Base-by-base conservation (phyloP, 2,888 invertebrate genomes). In the Andrena flavipes region DNA sequence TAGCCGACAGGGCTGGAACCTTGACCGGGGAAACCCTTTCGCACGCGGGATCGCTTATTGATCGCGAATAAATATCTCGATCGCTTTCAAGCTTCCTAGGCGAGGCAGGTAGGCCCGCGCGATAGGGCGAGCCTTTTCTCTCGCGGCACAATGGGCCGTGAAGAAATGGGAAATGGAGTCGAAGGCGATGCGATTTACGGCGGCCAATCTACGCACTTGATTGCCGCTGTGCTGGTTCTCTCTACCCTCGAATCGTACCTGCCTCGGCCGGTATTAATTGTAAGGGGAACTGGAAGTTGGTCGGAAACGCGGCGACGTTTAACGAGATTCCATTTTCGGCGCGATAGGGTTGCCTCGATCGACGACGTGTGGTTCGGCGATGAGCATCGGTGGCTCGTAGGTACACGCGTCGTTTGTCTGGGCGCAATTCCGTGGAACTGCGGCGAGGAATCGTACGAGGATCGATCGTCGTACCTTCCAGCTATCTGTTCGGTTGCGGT, bases 21-120 rank as follows among this genome's bases (percentile, higher is more conserved):
- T 83, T 83, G 83, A 81, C 82, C 82, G 42, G 16, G 20, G 62
- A 56, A 56, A 72, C 64, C 65, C 69, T 54, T 64, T 68, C n/a
- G 48, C n/a, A n/a, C 29, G 10, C 13, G 54, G 26, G 49, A 62
- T 71, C 42, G 59, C 1, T 59, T n/a, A 62, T 64, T 8, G 78
- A 71, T 78, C 78, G 26, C 33, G 81, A 67, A 75, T 70, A 71
- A 80, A 74, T 68, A 74, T 70, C 76, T 20, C 13, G 65, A 68
- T 51, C 51, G 54, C 10, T 59, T 29, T 48, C 64, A 63, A 49
- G 56, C 26, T 23, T 26, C 23, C 26, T 26, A 13, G 56, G 4
- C 1, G 56, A 10, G 56, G 56, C 56, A 20, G 23, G 59, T 49
- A 63, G 33, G 2, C 73, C 13, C n/a, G 29, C n/a, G 64, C 7